phyloP scores from a whole-genome alignment of 53 echinoderm and acorn worm species.

The Holothuria leucospilota region DNA sequence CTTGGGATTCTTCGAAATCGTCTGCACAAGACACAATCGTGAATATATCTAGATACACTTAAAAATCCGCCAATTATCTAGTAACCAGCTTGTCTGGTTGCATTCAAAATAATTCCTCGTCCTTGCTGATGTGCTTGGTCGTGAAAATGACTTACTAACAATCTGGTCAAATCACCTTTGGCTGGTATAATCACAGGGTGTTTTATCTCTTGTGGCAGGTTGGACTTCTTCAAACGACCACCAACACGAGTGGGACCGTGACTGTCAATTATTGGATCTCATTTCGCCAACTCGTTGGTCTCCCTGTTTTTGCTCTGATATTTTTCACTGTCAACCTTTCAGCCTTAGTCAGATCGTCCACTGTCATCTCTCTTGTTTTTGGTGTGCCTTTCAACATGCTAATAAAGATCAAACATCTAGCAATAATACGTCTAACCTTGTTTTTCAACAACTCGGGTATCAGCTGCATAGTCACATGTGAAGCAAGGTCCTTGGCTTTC shows the following conservation, averaged over 20 bases:
- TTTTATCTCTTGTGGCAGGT: constrained; percentile 44
- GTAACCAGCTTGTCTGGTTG: constrained; percentile 25
- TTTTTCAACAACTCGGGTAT: no score
- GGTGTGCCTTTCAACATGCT: neutral
- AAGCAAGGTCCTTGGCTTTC: neutral
- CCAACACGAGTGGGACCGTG: constrained; percentile 51
- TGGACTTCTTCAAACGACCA: constrained; percentile 47
- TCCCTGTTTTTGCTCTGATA: neutral
- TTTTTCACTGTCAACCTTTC: constrained; percentile 7
- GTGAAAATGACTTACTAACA: no score
- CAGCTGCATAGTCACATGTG: no score
- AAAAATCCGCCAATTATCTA: constrained; percentile 38
- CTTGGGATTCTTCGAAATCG: no score
- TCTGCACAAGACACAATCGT: constrained; percentile 18
- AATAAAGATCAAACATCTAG: constrained; percentile 2
- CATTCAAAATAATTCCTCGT: constrained; percentile 41
- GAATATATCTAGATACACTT: constrained; percentile 29
- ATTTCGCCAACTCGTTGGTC: constrained; percentile 15
- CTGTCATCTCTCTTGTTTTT: no score
- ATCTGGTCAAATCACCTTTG: no score
- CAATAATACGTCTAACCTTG: no score
- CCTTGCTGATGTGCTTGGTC: constrained; percentile 26
- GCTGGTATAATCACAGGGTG: constrained; percentile 62
- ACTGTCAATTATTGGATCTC: constrained; percentile 52
- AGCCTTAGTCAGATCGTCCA: neutral